Evolutionary conservation across 2,797 vertebrate species (phyloP).

Genomic region (Carcharodon carcharias): DNA sequence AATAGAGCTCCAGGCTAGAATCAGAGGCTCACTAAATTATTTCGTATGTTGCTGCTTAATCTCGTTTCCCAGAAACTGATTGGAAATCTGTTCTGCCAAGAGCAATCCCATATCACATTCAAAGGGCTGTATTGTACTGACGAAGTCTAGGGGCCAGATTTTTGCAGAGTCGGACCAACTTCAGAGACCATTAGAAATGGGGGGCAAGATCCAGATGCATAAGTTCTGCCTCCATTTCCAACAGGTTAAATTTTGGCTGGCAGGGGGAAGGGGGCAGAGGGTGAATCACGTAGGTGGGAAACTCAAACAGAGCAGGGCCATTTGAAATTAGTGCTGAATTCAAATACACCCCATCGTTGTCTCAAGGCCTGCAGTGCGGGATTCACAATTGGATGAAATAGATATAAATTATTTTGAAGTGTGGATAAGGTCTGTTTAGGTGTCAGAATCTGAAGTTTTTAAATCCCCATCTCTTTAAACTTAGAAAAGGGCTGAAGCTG

Average conservation of each 20-base stretch:
- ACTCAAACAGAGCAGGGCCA: background rate
- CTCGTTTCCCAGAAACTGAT: background rate
- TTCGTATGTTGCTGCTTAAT: background rate
- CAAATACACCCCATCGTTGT: background rate
- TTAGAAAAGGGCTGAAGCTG: no score
- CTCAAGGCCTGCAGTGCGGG: background rate
- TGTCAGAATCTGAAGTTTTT: no score
- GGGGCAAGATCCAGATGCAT: background rate
- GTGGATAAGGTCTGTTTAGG: no score
- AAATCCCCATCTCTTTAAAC: no score
- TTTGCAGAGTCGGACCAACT: background rate
- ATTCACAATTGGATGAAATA: no score
- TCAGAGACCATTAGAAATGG: background rate
- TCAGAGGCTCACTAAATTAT: background rate
- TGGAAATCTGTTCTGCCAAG: background rate
- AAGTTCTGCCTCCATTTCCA: background rate
- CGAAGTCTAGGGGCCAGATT: background rate
- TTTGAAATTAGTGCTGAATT: no score
- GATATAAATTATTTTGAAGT: no score
- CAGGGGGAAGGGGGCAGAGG: background rate
- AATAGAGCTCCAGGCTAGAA: no score
- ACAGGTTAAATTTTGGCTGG: background rate
- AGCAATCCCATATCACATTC: background rate
- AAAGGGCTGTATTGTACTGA: background rate
- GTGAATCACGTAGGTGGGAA: background rate